Conservation (phyloP, 1,140 invertebrate species). For the Bombus confusus region DNA sequence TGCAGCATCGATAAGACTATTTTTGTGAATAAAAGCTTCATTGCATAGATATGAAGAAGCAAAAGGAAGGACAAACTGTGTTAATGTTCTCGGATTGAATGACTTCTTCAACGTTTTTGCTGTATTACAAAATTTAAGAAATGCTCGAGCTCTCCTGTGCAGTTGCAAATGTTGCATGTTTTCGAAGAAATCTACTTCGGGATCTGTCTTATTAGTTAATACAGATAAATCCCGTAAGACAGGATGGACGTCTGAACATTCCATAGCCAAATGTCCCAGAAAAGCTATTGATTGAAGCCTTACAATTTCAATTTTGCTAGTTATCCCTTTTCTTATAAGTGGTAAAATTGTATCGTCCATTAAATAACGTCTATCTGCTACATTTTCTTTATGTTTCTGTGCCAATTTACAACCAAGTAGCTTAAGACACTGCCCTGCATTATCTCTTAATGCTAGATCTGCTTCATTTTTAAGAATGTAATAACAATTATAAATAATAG, state of each 20-base stretch:
- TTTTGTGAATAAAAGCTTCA: slow-evolving; percentile 89
- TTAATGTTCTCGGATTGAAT: slow-evolving; percentile 88
- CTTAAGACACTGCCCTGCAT: slow-evolving; percentile 89
- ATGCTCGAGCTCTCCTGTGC: slow-evolving; percentile 90
- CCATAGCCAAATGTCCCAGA: slow-evolving; percentile 88
- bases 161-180: slow-evolving; percentile 94
- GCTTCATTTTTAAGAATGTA: slow-evolving; percentile 89
- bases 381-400: slow-evolving; percentile 79
- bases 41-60: slow-evolving; percentile 91
- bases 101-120: slow-evolving; percentile 83
- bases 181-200: slow-evolving; percentile 96
- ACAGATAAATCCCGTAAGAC: slow-evolving; percentile 88
- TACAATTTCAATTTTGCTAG: slow-evolving; percentile 85
- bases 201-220: slow-evolving; percentile 88
- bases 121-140: slow-evolving; percentile 87
- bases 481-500: slow-evolving; percentile 92
- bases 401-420: slow-evolving; percentile 85
- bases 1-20: slow-evolving; percentile 92
- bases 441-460: slow-evolving; percentile 92
- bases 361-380: slow-evolving; percentile 85
- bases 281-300: slow-evolving; percentile 90
- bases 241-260: slow-evolving; percentile 87
- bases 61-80: slow-evolving; percentile 93
- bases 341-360: slow-evolving; percentile 88
- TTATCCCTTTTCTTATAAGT: slow-evolving; percentile 87